Evolutionary conservation across 64 coral and sea anemone genomes (phyloP).

Genomic region (Montipora capricornis): DNA sequence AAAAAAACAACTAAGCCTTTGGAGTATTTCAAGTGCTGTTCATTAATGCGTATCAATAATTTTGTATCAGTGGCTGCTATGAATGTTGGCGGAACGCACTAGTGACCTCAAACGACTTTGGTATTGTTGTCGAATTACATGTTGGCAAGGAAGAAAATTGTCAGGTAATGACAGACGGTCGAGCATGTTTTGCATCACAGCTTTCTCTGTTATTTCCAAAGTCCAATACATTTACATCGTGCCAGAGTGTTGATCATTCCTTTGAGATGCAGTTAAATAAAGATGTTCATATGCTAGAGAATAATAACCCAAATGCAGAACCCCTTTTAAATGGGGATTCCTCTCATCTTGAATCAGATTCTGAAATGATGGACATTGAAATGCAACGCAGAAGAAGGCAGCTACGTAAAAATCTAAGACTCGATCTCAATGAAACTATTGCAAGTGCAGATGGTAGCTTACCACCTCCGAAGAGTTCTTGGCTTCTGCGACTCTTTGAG

Average conservation of each 20-base stretch:
- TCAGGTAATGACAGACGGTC: constrained; percentile 24
- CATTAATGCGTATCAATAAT: background rate
- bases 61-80: background rate
- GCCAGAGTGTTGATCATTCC: background rate
- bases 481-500: constrained; percentile 92
- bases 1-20: background rate
- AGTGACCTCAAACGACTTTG: background rate
- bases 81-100: background rate
- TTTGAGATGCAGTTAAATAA: background rate
- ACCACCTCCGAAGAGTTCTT: constrained; percentile 93
- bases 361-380: constrained; percentile 22
- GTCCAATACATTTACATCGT: constrained; percentile 35
- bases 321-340: background rate
- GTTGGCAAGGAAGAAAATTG: background rate
- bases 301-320: constrained; percentile 41
- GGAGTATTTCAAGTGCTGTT: background rate
- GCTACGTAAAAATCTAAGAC: constrained; percentile 3
- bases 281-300: background rate
- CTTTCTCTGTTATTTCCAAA: constrained; percentile 23
- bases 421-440: constrained; percentile 13
- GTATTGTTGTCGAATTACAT: background rate
- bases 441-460: constrained; percentile 14
- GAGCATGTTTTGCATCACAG: constrained; percentile 16
- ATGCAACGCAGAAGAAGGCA: constrained; percentile 14
- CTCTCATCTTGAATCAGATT: background rate